Percentiles rank a stretch among this genome's conserved stretches.
Conservation (phyloP, 2,113 vertebrate genomes). For the pig (Sus scrofa) region T2T-Sscrofa CM000826.6:98321001-98321500, state of each 20-base stretch:
- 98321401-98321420: neutral
- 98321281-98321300: neutral
- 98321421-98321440: neutral
- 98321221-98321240: neutral
- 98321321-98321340: neutral
- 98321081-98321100: neutral
- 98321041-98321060: accelerated
- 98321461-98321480: neutral
- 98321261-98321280: neutral
- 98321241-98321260: neutral
- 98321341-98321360: neutral
- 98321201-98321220: neutral
- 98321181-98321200: neutral
- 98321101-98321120: neutral
- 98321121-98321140: neutral
- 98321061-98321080: neutral
- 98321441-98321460: neutral
- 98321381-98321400: neutral
- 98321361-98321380: neutral
- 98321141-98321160: neutral
- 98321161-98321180: neutral
- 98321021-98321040: neutral
- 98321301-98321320: neutral
- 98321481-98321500: neutral
- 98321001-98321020: neutral